Evolutionary conservation across 2,888 invertebrate genomes (phyloP), one percentile per base, ranked within the genome.

Genomic region (Mimumesa dahlbomi): DNA sequence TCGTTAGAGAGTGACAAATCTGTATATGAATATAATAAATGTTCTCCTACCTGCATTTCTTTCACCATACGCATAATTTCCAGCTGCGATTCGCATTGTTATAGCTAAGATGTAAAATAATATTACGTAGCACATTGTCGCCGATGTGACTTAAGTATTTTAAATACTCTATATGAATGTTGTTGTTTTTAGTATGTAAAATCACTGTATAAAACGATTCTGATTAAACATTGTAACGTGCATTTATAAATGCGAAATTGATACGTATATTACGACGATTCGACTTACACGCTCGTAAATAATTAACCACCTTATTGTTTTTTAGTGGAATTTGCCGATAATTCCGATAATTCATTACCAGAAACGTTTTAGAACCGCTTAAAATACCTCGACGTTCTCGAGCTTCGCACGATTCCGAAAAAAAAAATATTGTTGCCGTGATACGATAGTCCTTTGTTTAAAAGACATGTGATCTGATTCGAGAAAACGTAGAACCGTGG

Each of bases 401-500:
- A 42, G 40, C 14, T 2, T 42, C 22, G 11, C 4, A n/a, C 34
- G 34, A 11, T 34, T 34, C 34, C n/a, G n/a, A 29, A 29, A 34
- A 25, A 16, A 40, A 40, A 40, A 40, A 40, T 67, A 76, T 79
- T 79, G 79, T 79, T 63, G 74, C 79, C 38, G 71, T 67, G 79
- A 79, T 74, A 77, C 79, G 77, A 72, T 38, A 22, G 69, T 63
- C 9, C 54, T 72, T 72, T 79, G 77, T 79, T 74, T 43, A 61
- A 64, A 68, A 49, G 59, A n/a, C n/a, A n/a, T n/a, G 21, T 54
- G 49, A 46, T 46, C 34, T 13, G 19, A 40, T 68, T 54, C 50
- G 42, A 43, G 65, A 46, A 53, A 48, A 50, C 16, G 25, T 22
- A 22, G 45, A 42, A 46, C 53, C 43, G 48, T 21, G 38, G 43